Evolutionary conservation across 2,797 vertebrate species (phyloP), one percentile per base, ranked within the genome.

Genomic region (Gambusia yucatana): DNA sequence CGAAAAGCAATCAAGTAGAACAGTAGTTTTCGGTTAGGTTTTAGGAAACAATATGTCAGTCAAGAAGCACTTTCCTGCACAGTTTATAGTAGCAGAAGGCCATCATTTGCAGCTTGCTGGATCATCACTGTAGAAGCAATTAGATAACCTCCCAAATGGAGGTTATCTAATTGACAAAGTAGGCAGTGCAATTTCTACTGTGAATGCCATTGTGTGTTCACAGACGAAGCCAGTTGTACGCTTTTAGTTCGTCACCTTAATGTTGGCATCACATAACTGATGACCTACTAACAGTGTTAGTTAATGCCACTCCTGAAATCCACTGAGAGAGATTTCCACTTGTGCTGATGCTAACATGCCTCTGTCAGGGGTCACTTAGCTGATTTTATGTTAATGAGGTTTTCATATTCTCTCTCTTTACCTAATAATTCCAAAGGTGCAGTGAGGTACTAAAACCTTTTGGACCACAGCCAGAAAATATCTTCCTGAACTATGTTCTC

Each of bases 321-420:
- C 44, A 55, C 76, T 22, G n/a, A 71, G 33, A 36, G 22, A 52
- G 16, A 69, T 36, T 44, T 44, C 76, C 39, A 46, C 39, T 33
- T 46, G 28, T 46, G 36, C 50, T 57, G 50, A 71, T 25, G 39
- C 39, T 59, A 46, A 44, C 28, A 8, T 14, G 16, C 28, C 28
- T 41, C 3, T 33, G 41, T 63, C 57, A 63, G 28, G 6, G 5
- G 16, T 46, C 50, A 59, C 41, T 5, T 30, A 14, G 55, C 41
- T 77, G 70, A 36, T 48, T 50, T 77, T 8, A 47, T n/a, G 13
- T 14, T 69, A n/a, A 52, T 39, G 33, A 71, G 39, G 50, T 57
- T 41, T 43, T 71, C 70, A 71, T 44, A 20, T 57, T 36, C 6
- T 28, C n/a, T 17, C 39, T 36, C n/a, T 59, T n/a, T 25, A 70